Base-by-base conservation (phyloP, 2,888 invertebrate species). In the Cephus pulcher region DNA sequence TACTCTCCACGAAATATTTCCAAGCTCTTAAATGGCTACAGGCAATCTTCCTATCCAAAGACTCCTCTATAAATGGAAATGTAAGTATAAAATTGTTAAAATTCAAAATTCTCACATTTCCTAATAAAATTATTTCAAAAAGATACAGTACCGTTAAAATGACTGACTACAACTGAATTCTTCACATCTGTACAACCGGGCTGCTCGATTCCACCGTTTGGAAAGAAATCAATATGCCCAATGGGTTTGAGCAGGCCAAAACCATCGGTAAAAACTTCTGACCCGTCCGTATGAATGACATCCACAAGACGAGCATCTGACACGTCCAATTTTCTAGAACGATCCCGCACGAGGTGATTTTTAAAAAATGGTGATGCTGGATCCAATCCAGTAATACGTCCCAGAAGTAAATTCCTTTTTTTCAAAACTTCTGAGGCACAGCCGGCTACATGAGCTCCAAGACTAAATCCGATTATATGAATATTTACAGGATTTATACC, bases 261-360 rank as follows among this genome's bases (percentile, higher is more conserved):
- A 23, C 94, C 94, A 86, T 94, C 94, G n/a, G 93, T 92, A 81
- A 94, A 93, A 71, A 92, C 92, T 85, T 92, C 86, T n/a, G 93
- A 92, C 9, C 95, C 94, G 87, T 95, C 95, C 1, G 95, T 95
- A 84, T 95, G 95, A 78, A 95, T 92, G n/a, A 95, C 93, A 87
- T 95, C 95, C 0, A 95, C 95, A 80, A 95, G 93, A 35, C 91
- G 90, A 0, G 95, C 95, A 86, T 95, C 95, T 11, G 92, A 92
- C 37, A 92, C 92, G 85, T 95, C 95, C 74, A 95, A 89, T 81
- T 94, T 94, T 78, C 93, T 92, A 23, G 93, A 90, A 78, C 93
- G 93, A 75, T 94, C 93, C 35, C 93, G 87, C 82, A 94, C 87
- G 86, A 94, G 88, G 85, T 94, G 88, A 84, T 92, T 92, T 83